A percentile compares a stretch with the other conserved stretches of the same genome.
Evolutionary conservation across 2,113 vertebrate species (phyloP).

Genomic region (Nyctibius bracteatus): DNA sequence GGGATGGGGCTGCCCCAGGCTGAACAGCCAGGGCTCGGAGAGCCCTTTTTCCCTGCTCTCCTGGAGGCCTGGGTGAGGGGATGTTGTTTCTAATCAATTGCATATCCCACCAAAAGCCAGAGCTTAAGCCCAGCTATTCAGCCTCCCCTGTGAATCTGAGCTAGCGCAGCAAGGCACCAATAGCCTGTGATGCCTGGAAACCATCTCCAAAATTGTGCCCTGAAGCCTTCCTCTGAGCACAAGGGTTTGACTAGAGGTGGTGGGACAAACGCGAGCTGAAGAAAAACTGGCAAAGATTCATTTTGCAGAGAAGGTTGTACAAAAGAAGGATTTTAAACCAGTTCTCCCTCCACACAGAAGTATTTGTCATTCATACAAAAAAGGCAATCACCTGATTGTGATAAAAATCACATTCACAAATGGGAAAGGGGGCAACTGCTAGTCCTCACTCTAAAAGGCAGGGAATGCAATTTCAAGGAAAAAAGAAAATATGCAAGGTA

Average conservation of each 20-base stretch:
- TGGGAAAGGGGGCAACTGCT: not conserved
- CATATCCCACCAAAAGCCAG: not conserved
- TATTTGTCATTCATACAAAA: not conserved
- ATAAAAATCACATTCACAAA: not conserved
- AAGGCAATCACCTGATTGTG: not conserved
- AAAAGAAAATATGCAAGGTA: not conserved
- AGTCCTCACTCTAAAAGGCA: not conserved
- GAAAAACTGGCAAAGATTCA: not conserved
- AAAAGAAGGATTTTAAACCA: not conserved
- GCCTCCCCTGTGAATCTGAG: not conserved
- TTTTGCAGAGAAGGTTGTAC: not conserved
- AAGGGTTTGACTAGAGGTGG: not conserved
- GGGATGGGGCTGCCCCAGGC: not conserved
- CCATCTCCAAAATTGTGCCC: not conserved
- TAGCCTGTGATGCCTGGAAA: not conserved
- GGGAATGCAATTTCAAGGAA: not conserved
- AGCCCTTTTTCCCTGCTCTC: not conserved
- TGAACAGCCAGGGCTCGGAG: not conserved
- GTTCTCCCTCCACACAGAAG: not conserved
- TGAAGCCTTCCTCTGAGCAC: not conserved
- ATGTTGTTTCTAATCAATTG: not conserved
- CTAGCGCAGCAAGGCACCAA: not conserved
- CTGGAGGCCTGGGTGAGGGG: accelerated
- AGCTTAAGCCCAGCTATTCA: not conserved
- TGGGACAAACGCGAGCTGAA: not conserved